Evolutionary conservation across 2,888 invertebrate species (phyloP), one percentile per base, ranked within the genome.

Genomic region (Cantharis flavilabris): DNA sequence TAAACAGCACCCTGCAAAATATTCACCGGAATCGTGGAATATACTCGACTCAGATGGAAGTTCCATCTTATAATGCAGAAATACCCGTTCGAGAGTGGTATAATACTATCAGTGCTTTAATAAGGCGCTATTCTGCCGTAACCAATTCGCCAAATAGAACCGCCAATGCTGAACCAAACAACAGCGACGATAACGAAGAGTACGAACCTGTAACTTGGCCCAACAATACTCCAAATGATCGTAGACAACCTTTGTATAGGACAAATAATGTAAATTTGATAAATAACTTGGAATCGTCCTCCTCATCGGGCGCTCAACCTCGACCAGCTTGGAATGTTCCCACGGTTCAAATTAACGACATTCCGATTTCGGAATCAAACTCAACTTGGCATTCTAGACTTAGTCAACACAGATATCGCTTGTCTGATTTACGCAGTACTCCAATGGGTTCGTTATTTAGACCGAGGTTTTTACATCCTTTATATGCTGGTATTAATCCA

Each of bases 311-410:
- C 7, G 23, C 73, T 13, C 76, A 79, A 67, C 81, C 72, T 73
- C 71, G 80, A 14, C 49, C 49, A 13, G 62, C 76, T 10, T 82
- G 82, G 82, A 83, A 81, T 72, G 89, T 92, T 82, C 92, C 92
- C 2, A 86, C 90, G 11, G 90, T 93, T 82, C 92, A 91, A 81
- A 91, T 93, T 33, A 92, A 92, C 80, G 92, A 93, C 82, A 89
- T 91, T n/a, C 90, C 90, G 0, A 86, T 90, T 1, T 85, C 86
- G 11, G 89, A 90, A 72, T 85, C 84, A 14, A 80, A 80, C 71
- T 79, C 82, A 3, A 79, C 81, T 11, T 81, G 81, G 79, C 82
- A 81, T 62, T 82, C 82, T 0, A 75, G 83, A 23, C 77, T 81
- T 23, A 79, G 83, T 4, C 80, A 79, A 20, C 73, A 78, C 28